Evolutionary conservation across 2,797 vertebrate genomes (phyloP).

Genomic region (Carduelis carduelis): DNA sequence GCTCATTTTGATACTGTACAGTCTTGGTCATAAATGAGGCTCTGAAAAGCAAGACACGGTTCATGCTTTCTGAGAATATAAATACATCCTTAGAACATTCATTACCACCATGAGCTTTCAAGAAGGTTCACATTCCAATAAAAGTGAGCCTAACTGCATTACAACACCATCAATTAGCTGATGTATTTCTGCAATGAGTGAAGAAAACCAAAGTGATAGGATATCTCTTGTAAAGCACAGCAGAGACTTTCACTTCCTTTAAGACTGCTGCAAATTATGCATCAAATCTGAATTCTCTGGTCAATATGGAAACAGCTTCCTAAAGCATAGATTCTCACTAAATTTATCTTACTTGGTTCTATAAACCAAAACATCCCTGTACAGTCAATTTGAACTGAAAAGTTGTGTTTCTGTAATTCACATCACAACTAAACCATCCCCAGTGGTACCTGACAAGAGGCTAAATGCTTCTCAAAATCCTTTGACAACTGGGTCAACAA

Average conservation of each 20-base stretch:
- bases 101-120: neutral
- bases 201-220: neutral
- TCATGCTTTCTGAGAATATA: neutral
- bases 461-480: neutral
- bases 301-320: neutral
- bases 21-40: conserved; percentile 99
- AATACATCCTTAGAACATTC: neutral
- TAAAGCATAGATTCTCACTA: neutral
- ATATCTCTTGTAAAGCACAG: neutral
- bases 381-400: neutral
- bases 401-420: neutral
- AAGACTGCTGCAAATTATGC: neutral
- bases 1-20: conserved; percentile 96
- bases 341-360: neutral
- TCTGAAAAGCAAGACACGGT: conserved; percentile 75
- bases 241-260: neutral
- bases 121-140: neutral
- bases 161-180: neutral
- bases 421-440: neutral
- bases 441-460: neutral
- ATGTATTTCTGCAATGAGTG: neutral
- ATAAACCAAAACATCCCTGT: neutral
- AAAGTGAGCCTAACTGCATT: neutral
- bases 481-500: neutral
- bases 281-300: neutral